These are phyloP conservation scores for Eremobia ochroleuca DNA, from an alignment of 2,888 invertebrate genomes.

Conservation along the genomic window DNA sequence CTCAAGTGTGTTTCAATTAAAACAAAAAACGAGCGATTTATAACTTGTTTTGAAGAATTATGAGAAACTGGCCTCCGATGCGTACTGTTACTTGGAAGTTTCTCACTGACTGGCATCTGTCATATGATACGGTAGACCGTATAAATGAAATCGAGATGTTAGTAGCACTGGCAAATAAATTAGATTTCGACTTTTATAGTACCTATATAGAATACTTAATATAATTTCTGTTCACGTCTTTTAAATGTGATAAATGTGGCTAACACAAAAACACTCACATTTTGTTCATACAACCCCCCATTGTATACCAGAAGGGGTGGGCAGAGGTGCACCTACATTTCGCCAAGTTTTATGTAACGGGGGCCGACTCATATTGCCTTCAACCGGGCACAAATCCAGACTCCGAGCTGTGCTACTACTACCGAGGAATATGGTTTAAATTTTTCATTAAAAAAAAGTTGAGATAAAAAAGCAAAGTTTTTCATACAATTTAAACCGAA, in stretches of 20 bases:
- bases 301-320: no score
- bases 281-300: no score
- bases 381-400: not conserved
- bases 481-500: no score
- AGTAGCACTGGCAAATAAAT: not conserved
- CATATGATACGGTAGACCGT: not conserved
- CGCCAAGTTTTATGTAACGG: no score
- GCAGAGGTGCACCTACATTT: no score
- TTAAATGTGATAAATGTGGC: not conserved
- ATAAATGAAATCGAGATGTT: not conserved
- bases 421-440: no score
- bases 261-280: not conserved
- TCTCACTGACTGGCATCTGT: constrained; percentile 1
- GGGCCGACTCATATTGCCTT: not conserved
- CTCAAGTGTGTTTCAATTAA: constrained; percentile 19
- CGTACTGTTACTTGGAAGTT: constrained; percentile 7
- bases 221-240: not conserved
- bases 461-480: no score
- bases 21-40: constrained; percentile 31
- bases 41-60: constrained; percentile 49
- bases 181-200: not conserved
- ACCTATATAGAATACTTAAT: not conserved
- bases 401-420: not conserved
- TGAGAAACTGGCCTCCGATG: constrained; percentile 2
- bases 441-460: no score